phyloP scores from a whole-genome alignment of 2,797 vertebrate genomes.

The Macropodus opercularis region DNA sequence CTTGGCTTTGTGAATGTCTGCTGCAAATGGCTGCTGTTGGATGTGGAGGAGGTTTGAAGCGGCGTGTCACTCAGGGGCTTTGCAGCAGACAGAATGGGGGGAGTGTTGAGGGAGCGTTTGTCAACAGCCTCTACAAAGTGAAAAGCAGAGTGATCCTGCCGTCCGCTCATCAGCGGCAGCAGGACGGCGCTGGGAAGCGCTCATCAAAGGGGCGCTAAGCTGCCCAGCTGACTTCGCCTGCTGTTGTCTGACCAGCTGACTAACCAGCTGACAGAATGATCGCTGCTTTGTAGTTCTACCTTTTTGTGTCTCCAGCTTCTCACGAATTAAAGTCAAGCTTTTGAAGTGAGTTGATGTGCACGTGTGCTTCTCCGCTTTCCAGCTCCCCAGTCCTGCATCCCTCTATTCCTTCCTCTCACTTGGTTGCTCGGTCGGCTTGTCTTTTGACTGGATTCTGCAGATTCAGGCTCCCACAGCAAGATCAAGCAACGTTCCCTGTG shows the following conservation, averaged over 20 bases:
- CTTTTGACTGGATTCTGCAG: conserved; percentile 54
- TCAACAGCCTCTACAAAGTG: conserved; percentile 55
- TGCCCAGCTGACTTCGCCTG: conserved; percentile 54
- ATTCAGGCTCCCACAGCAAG: conserved; percentile 57
- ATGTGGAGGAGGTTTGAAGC: conserved; percentile 37
- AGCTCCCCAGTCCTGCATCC: conserved; percentile 2
- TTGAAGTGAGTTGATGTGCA: conserved; percentile 69
- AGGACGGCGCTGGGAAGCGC: conserved; percentile 43
- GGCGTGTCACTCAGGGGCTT: conserved; percentile 27
- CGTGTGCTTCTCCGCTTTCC: conserved; percentile 18
- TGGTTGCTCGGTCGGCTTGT: conserved; percentile 36
- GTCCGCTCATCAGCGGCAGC: conserved; percentile 50
- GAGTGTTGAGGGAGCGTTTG: conserved; percentile 46
- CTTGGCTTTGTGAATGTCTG: background rate
- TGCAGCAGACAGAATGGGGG: conserved; percentile 43
- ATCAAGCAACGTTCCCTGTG: conserved; percentile 42
- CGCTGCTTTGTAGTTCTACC: conserved; percentile 74
- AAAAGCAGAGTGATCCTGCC: conserved; percentile 70
- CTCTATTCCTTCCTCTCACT: conserved; percentile 36
- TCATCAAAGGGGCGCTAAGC: conserved; percentile 63
- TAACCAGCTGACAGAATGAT: conserved; percentile 76
- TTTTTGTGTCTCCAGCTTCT: conserved; percentile 76
- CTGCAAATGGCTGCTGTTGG: conserved; percentile 16
- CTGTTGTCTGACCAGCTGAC: conserved; percentile 66
- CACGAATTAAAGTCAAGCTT: conserved; percentile 73